Evolutionary conservation across 1,140 invertebrate genomes (phyloP), one percentile per base, ranked within the genome.

Genomic region (Matsumurasca onukii): DNA sequence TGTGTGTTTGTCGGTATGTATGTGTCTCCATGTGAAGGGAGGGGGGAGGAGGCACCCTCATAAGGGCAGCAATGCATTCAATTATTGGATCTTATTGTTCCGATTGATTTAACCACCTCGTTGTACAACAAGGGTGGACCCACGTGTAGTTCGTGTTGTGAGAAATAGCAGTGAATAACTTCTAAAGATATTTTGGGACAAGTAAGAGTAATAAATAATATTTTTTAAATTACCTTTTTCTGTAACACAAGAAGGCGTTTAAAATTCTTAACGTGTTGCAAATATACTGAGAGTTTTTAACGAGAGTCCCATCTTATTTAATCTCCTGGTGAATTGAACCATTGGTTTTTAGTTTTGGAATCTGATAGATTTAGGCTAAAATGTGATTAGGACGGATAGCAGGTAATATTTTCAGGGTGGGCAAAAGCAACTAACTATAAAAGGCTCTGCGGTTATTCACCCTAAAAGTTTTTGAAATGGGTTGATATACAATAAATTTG

Each of bases 1-100:
- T 51, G 55, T 59, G 55, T 2, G 25, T 13, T 9, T 12, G n/a
- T 13, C 9, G 25, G 55, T 59, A 29, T 59, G 55, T 59, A 17
- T 39, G 34, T 17, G 34, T 17, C 17, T 39, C 5, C 17, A 17
- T 39, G 17, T 39, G 34, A 9, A 9, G 17, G 34, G 13, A 59
- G 15, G 25, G 55, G 49, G 13, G 22, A 24, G 55, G 55, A n/a
- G n/a, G 25, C 22, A 59, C 55, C 25, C 2, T 15, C n/a, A 59
- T 27, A 59, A 59, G 15, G 25, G 55, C n/a, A 59, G 55, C 55
- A 27, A 59, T 59, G 55, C 55, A 59, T 59, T 27, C 55, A 27
- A 59, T 59, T 59, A 59, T 24, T 24, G 15, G 30, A 59, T 59
- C 55, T 59, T 59, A 59, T 59, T 59, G 55, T 59, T 59, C 55